phyloP scores from a whole-genome alignment of 2,888 invertebrate species.

The Pammene fasciana region DNA sequence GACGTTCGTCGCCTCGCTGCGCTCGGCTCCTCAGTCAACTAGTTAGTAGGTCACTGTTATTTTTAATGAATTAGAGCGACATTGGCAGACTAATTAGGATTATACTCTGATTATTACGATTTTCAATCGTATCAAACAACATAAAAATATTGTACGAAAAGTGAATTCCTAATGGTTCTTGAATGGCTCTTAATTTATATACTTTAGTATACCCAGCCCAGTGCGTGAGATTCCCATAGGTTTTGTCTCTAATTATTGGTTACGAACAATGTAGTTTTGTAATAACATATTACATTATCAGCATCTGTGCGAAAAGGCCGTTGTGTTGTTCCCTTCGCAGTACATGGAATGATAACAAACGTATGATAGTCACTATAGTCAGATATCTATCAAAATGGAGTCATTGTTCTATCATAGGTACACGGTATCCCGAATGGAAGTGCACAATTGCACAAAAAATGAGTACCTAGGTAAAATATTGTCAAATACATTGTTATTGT shows the following conservation, averaged over 20 bases:
- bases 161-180: not conserved
- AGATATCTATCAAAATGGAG: too few relatives aligned
- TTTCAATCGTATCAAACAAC: not conserved
- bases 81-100: too few relatives aligned
- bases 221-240: constrained; percentile 15
- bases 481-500: too few relatives aligned
- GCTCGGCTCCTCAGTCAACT: too few relatives aligned
- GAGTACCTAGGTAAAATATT: too few relatives aligned
- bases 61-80: too few relatives aligned
- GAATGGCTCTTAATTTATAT: not conserved
- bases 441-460: not conserved
- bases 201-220: not conserved
- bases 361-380: not conserved
- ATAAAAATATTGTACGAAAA: not conserved
- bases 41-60: too few relatives aligned
- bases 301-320: not conserved
- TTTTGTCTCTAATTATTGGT: constrained; percentile 18
- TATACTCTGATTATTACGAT: too few relatives aligned
- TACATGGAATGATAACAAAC: not conserved
- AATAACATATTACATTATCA: constrained; percentile 22
- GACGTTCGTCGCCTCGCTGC: too few relatives aligned
- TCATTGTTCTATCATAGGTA: too few relatives aligned
- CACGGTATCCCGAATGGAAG: not conserved
- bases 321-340: not conserved
- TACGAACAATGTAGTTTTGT: constrained; percentile 22